These are phyloP conservation scores for Pemphigus obesinymphae DNA, from an alignment of 1,140 invertebrate genomes.

Conservation along the genomic window DNA sequence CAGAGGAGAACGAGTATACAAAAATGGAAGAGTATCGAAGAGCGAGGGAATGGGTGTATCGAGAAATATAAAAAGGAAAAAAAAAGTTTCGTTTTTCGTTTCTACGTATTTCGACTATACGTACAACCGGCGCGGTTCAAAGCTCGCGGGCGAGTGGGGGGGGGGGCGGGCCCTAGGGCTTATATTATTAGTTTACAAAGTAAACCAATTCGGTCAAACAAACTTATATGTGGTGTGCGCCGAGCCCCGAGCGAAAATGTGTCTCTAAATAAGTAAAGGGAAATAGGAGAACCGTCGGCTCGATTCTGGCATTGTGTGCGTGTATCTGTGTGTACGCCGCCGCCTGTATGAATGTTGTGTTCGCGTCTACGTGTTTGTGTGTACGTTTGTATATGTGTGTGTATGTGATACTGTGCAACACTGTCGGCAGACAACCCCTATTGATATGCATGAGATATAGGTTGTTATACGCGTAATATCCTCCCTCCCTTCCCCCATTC, in stretches of 20 bases:
- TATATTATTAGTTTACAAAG: conserved; percentile 40
- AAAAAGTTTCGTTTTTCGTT: neutral
- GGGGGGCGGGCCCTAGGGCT: neutral
- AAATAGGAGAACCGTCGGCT: conserved; percentile 25
- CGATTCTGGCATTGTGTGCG: neutral
- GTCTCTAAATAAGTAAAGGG: conserved; percentile 33
- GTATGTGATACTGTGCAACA: neutral
- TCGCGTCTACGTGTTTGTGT: too few relatives aligned
- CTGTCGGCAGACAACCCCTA: neutral
- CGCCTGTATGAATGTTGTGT: too few relatives aligned
- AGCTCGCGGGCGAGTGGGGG: neutral
- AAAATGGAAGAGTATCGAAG: neutral
- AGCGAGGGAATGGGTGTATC: neutral
- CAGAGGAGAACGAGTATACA: neutral
- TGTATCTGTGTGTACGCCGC: too few relatives aligned
- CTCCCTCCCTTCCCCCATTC: too few relatives aligned
- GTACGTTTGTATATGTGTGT: neutral
- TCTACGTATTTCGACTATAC: too few relatives aligned
- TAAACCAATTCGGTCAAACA: conserved; percentile 38
- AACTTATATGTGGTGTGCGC: neutral
- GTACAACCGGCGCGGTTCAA: neutral
- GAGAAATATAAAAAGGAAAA: neutral
- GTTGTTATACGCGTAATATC: neutral
- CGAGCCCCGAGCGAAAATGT: conserved; percentile 3
- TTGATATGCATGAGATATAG: conserved; percentile 29